These are phyloP conservation scores for Leucoptera coffeella DNA, from an alignment of 2,888 invertebrate genomes.

Conservation along the genomic window DNA sequence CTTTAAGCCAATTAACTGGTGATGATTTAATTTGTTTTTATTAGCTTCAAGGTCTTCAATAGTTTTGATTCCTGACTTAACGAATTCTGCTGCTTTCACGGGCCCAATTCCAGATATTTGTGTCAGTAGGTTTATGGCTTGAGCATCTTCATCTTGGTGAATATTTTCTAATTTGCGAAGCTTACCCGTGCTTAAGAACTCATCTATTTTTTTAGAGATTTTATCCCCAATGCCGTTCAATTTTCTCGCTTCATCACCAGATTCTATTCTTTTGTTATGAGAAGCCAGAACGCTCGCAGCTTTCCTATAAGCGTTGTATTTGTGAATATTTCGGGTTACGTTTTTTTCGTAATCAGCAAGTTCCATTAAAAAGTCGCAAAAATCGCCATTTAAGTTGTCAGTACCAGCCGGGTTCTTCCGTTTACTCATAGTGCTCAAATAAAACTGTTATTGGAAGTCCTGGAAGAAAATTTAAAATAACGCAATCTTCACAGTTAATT, in stretches of 20 bases:
- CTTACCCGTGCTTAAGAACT: conserved; percentile 70
- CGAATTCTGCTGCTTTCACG: conserved; percentile 68
- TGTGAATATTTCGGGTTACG: conserved; percentile 65
- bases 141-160: conserved; percentile 57
- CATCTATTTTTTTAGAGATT: conserved; percentile 74
- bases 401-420: conserved; percentile 47
- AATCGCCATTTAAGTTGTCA: conserved; percentile 52
- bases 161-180: conserved; percentile 69
- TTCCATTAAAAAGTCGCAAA: conserved; percentile 63
- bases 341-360: conserved; percentile 75
- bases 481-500: no score
- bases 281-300: conserved; percentile 60
- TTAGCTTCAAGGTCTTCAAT: conserved; percentile 61
- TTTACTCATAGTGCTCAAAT: conserved; percentile 54
- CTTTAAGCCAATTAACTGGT: conserved; percentile 72
- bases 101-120: conserved; percentile 73
- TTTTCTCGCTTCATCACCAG: conserved; percentile 66
- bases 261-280: conserved; percentile 56
- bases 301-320: conserved; percentile 70
- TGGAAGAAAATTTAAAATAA: no score
- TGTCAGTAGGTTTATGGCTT: conserved; percentile 61
- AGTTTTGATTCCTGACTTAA: conserved; percentile 61
- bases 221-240: conserved; percentile 70
- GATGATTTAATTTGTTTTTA: conserved; percentile 58
- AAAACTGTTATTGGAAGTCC: no score